Evolutionary conservation across 2,113 vertebrate genomes (phyloP).

Genomic region (Dascyllus trimaculatus): DNA sequence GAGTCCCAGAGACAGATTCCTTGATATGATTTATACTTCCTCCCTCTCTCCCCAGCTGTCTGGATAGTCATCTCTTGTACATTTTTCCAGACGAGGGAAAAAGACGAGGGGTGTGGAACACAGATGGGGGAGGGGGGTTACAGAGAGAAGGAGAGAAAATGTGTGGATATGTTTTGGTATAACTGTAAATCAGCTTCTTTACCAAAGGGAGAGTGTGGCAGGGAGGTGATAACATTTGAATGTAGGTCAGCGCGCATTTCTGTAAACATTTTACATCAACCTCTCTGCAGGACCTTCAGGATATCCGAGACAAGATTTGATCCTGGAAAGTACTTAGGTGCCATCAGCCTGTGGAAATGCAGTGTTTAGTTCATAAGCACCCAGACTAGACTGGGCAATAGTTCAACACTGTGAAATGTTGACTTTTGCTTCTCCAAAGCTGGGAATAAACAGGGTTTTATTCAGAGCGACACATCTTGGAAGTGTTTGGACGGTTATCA

Average conservation of each 20-base stretch:
- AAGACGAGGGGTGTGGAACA: not conserved
- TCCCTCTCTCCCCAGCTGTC: conserved; percentile 56
- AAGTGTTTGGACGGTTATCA: not conserved
- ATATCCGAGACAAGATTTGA: conserved; percentile 14
- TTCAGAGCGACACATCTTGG: not conserved
- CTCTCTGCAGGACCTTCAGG: conserved; percentile 28
- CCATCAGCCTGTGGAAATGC: not conserved
- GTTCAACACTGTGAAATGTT: not conserved
- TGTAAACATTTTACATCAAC: conserved; percentile 18
- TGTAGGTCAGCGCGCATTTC: not conserved
- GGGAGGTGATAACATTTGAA: conserved; percentile 21
- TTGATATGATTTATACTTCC: conserved; percentile 64
- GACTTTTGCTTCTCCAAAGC: not conserved
- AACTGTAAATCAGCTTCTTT: conserved; percentile 57
- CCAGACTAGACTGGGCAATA: not conserved
- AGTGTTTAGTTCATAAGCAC: not conserved
- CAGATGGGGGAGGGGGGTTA: not conserved
- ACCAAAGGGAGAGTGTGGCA: conserved; percentile 46
- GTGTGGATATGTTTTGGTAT: conserved; percentile 38
- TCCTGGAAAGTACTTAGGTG: conserved; percentile 5
- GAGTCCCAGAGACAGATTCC: conserved; percentile 46
- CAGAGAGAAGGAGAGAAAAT: conserved; percentile 11
- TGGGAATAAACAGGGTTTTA: not conserved
- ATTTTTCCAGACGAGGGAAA: conserved; percentile 10
- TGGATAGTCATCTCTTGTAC: conserved; percentile 46